Evolutionary conservation across 2,888 invertebrate genomes (phyloP).

Genomic region (Lycaena phlaeas): DNA sequence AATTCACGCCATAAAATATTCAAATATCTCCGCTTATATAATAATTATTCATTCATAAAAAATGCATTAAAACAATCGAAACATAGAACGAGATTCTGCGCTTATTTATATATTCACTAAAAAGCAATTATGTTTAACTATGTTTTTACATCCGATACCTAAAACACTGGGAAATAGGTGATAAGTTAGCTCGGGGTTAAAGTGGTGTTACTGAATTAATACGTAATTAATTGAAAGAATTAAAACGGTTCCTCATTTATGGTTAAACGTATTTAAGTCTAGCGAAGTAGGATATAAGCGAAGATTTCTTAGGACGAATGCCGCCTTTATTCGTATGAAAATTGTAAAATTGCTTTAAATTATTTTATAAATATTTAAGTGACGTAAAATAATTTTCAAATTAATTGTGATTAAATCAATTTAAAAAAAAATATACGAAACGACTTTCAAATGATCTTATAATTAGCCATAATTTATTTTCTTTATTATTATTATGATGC

Average conservation of each 20-base stretch:
- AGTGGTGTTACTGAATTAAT: too few relatives aligned
- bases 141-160: too few relatives aligned
- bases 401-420: not conserved
- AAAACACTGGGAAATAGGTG: too few relatives aligned
- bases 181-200: too few relatives aligned
- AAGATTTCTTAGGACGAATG: not conserved
- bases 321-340: not conserved
- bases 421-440: not conserved
- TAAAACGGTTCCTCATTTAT: too few relatives aligned
- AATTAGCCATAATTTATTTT: not conserved
- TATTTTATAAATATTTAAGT: constrained; percentile 2
- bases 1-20: constrained; percentile 54
- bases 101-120: too few relatives aligned
- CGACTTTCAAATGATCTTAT: constrained; percentile 28
- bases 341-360: constrained; percentile 3
- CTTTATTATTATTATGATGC: constrained; percentile 27
- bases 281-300: too few relatives aligned
- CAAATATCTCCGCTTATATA: not conserved
- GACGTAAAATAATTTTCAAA: not conserved
- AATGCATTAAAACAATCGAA: too few relatives aligned
- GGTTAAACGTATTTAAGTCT: not conserved
- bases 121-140: too few relatives aligned
- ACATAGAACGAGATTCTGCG: too few relatives aligned
- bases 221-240: too few relatives aligned
- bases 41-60: too few relatives aligned